Percentiles rank a stretch among this genome's conserved stretches.
These are phyloP conservation scores for Luehdorfia chinensis DNA, from an alignment of 1,140 invertebrate species.

Conservation along the genomic window DNA sequence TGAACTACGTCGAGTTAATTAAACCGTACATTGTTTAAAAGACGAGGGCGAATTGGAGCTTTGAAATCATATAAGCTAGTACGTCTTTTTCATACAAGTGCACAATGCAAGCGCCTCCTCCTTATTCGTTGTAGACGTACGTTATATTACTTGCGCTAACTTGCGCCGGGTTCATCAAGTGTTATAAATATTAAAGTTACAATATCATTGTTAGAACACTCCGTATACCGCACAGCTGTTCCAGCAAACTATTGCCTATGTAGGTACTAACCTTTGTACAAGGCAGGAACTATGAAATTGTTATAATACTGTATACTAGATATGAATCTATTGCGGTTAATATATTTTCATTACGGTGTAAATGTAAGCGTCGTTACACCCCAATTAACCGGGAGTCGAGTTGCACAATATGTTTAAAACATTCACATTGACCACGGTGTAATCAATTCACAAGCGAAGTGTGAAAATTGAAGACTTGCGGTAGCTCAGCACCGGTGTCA, in stretches of 20 bases:
- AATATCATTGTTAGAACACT: slow-evolving; percentile 70
- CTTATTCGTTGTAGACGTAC: slow-evolving; percentile 27
- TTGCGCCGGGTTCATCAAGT: slow-evolving; percentile 64
- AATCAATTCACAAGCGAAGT: too few species aligned
- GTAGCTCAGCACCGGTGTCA: too few species aligned
- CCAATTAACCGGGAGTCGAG: too few species aligned
- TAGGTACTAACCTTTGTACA: slow-evolving; percentile 64
- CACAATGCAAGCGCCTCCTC: slow-evolving; percentile 26
- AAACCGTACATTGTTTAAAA: slow-evolving; percentile 61
- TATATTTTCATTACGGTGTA: too few species aligned
- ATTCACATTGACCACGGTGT: slow-evolving; percentile 1
- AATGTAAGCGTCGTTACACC: too few species aligned
- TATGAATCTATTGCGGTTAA: too few species aligned
- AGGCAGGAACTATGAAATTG: slow-evolving; percentile 63
- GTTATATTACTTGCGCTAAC: slow-evolving; percentile 44
- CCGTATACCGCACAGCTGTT: slow-evolving; percentile 57
- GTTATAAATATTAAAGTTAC: slow-evolving; percentile 76
- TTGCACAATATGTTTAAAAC: too few species aligned
- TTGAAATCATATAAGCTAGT: slow-evolving; percentile 52
- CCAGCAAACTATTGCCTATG: slow-evolving; percentile 64
- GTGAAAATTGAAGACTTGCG: too few species aligned
- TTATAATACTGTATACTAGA: too few species aligned
- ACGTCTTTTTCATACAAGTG: slow-evolving; percentile 47
- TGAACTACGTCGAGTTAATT: slow-evolving; percentile 66
- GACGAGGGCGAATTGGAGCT: slow-evolving; percentile 48